Conservation (phyloP, 2,888 invertebrate species). For the Lysandra coridon region DNA sequence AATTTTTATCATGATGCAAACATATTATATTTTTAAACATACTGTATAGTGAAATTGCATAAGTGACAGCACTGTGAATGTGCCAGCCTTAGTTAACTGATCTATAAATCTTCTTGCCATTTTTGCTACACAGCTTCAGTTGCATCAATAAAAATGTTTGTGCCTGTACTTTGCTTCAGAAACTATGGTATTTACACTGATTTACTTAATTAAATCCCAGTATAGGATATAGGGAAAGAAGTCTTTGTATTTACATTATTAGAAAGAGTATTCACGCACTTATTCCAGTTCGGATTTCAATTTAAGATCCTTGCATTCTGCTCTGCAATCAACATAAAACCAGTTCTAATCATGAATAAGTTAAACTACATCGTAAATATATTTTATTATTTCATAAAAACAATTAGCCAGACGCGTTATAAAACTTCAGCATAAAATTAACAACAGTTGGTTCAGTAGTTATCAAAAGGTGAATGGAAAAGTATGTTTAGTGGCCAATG, state of each 20-base stretch:
- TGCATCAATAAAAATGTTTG: no score
- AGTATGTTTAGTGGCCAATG: no score
- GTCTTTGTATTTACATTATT: neutral
- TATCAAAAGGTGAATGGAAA: no score
- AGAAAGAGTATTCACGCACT: neutral
- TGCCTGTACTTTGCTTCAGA: no score
- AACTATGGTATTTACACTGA: neutral
- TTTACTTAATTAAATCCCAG: neutral
- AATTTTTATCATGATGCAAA: no score
- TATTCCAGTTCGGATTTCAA: neutral
- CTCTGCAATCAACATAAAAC: neutral
- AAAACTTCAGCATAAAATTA: neutral
- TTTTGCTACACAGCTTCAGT: no score
- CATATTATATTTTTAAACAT: no score
- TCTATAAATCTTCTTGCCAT: no score
- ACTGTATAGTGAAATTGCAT: no score
- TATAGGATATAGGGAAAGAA: neutral
- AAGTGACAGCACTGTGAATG: no score
- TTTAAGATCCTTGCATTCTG: constrained; percentile 1
- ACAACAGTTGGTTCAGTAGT: neutral
- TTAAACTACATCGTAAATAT: neutral
- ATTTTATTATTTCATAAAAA: neutral
- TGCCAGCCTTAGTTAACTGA: no score
- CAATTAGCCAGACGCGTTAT: neutral
- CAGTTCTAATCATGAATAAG: constrained; percentile 6